Conservation (phyloP, 2,113 vertebrate genomes). For the Lagenorhynchus albirostris region DNA sequence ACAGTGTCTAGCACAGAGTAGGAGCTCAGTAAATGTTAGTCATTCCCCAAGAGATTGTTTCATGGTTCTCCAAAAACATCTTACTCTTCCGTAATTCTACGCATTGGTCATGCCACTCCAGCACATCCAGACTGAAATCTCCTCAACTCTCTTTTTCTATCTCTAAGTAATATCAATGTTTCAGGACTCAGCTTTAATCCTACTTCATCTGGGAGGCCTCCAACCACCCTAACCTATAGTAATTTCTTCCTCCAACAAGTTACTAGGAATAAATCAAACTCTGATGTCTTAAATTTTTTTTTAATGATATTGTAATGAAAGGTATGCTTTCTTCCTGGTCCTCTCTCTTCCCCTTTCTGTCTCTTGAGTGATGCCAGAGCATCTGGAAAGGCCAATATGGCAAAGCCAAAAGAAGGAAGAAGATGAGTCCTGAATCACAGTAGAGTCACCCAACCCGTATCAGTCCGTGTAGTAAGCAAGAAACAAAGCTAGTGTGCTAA, state of each 20-base stretch:
- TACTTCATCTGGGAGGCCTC: background rate
- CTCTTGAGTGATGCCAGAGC: background rate
- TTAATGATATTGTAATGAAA: background rate
- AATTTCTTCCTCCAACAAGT: background rate
- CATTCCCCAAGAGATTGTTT: background rate
- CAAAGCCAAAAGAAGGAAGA: background rate
- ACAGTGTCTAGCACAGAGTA: background rate
- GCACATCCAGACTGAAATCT: background rate
- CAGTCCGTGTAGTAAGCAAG: background rate
- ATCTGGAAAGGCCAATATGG: background rate
- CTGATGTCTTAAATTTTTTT: background rate
- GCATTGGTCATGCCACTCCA: background rate
- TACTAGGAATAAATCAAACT: background rate
- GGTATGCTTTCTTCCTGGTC: background rate
- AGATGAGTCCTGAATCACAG: background rate
- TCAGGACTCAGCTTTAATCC: background rate
- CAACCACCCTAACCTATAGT: background rate
- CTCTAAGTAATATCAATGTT: background rate
- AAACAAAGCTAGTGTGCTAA: background rate
- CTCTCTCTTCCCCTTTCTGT: background rate
- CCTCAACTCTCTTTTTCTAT: background rate
- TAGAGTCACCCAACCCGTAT: background rate
- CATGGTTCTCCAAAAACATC: background rate
- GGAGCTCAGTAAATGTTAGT: background rate
- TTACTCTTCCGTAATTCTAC: background rate